Base-by-base conservation (phyloP, 2,113 vertebrate genomes). In the Podilymbus podiceps region DNA sequence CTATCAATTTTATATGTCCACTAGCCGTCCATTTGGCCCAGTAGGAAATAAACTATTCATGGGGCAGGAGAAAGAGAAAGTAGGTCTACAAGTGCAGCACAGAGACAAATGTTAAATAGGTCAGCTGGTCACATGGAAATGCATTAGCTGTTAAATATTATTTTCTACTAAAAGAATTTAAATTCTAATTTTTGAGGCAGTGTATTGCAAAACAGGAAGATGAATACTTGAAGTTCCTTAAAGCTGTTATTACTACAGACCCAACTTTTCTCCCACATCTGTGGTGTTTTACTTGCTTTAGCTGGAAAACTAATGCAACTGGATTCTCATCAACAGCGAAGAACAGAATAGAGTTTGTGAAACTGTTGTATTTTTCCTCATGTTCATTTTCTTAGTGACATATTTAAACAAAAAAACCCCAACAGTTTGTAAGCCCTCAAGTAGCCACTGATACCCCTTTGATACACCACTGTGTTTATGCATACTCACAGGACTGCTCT, bases 21-120 rank as follows among this genome's bases (percentile, higher is more conserved):
- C 74, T 59, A 21, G 8, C 80, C 91, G 56, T n/a, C 66, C 58
- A 46, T 72, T 95, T 94, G 68, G 49, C n/a, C 56, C 38, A 71
- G 40, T 60, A 75, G 87, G 81, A 95, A 95, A 88, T 85, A 58
- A 82, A 8, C 60, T 75, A 2, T 44, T 27, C 80, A 58, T 82
- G 77, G 81, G 66, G 40, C n/a, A 82, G 83, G 20, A 71, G 59
- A 55, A 67, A 40, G 31, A 67, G 50, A 75, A 89, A 94, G 35
- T 87, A 77, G 40, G 35, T 94, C 89, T 82, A 25, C 11, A 73
- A 87, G 58, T 62, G 52, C 53, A 68, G 30, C 62, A 49, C 15
- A 56, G 89, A 88, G 44, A 25, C 35, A 87, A 78, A 77, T 85
- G 47, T 92, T 95, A 75, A 95, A 52, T 75, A 91, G 87, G 77